A percentile compares a stretch with the other conserved stretches of the same genome.
Evolutionary conservation across 2,888 invertebrate genomes (phyloP).

Genomic region (Hyposoter didymator): DNA sequence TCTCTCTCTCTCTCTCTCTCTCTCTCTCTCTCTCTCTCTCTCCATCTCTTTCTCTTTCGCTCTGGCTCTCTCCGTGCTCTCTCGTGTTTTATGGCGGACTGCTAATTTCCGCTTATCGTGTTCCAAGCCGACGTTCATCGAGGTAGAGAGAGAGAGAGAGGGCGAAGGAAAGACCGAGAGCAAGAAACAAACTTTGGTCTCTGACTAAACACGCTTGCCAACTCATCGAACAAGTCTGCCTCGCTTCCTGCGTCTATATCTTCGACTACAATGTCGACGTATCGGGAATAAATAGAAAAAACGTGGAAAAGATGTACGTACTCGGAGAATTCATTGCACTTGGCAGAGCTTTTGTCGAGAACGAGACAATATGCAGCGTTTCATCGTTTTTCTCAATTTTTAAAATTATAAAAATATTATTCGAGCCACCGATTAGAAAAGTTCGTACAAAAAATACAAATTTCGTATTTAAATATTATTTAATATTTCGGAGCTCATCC

Average conservation of each 20-base stretch:
- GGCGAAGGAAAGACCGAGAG: neutral
- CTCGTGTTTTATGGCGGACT: conserved; percentile 71
- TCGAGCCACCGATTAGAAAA: too few relatives aligned
- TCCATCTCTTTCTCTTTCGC: neutral
- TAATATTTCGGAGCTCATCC: too few relatives aligned
- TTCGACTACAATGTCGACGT: neutral
- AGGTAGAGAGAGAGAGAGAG: conserved; percentile 8
- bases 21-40: neutral
- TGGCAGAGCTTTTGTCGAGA: neutral
- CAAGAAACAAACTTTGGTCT: conserved; percentile 70
- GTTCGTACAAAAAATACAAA: too few relatives aligned
- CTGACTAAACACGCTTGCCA: conserved; percentile 72
- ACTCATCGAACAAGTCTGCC: conserved; percentile 45
- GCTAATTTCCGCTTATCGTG: conserved; percentile 81
- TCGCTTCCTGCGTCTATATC: neutral
- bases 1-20: conserved; percentile 16
- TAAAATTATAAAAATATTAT: too few relatives aligned
- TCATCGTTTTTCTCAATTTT: too few relatives aligned
- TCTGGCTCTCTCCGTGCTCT: conserved; percentile 10
- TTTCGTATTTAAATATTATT: too few relatives aligned
- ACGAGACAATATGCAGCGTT: too few relatives aligned
- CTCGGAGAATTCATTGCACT: conserved; percentile 6
- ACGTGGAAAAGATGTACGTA: neutral
- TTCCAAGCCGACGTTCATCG: conserved; percentile 62
- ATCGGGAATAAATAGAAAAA: neutral